phyloP scores from a whole-genome alignment of 2,113 vertebrate species.

The Pterophyllum scalare region DNA sequence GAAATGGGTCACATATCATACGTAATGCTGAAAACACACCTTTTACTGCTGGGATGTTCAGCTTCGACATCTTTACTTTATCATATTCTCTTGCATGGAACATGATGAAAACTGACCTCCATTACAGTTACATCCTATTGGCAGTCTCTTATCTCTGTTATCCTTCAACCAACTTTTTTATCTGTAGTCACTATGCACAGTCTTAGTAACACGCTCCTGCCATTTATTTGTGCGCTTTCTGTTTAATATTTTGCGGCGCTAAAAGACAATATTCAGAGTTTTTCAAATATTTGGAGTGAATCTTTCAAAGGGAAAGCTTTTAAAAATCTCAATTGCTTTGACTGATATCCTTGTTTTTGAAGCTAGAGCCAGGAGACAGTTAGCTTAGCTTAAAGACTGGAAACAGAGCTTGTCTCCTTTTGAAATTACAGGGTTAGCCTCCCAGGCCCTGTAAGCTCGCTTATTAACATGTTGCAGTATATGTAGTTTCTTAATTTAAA shows the following conservation, averaged over 20 bases:
- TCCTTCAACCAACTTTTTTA: conserved; percentile 43
- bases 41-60: neutral
- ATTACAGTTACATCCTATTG: neutral
- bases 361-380: neutral
- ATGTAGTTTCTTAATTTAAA: neutral
- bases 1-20: neutral
- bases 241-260: neutral
- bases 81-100: conserved; percentile 20
- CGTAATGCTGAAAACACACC: neutral
- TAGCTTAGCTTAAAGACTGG: neutral
- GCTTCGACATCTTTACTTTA: conserved; percentile 9
- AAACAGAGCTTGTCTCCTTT: neutral
- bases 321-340: neutral
- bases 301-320: neutral
- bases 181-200: neutral
- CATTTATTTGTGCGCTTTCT: neutral
- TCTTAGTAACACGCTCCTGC: conserved; percentile 6
- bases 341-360: neutral
- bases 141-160: conserved; percentile 61
- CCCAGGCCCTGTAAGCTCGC: neutral
- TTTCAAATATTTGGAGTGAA: neutral
- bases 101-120: neutral
- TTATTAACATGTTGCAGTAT: neutral
- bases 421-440: neutral
- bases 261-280: neutral